Base-by-base conservation (phyloP, 2,113 vertebrate species). In the Mesoclemmys tuberculata region DNA sequence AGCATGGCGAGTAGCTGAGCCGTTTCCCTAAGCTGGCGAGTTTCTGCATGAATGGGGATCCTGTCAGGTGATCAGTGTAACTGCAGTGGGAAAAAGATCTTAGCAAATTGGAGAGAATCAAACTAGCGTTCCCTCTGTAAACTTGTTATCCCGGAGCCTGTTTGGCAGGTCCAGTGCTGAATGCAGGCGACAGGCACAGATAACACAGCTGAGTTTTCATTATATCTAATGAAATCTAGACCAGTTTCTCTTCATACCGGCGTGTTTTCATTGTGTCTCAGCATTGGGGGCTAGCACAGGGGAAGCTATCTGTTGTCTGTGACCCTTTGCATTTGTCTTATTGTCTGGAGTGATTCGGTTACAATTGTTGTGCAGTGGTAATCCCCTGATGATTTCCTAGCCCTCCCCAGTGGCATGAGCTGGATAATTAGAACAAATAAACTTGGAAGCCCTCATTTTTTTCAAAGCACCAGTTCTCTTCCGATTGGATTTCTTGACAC, bases 341-440 rank as follows among this genome's bases (percentile, higher is more conserved):
- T 75, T 92, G 84, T 90, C 93, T 92, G 89, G 83, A 96, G 84
- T 93, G 86, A 95, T 82, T 94, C 77, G 71, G 68, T 96, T 92
- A 90, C 82, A 81, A 74, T 35, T 87, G 19, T 80, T 94, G 52
- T 68, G 84, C 95, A 80, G n/a, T 71, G 91, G 80, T 85, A 82
- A 92, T 85, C 88, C 80, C 64, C 87, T 8, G 1, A 38, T 81
- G 79, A 54, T 80, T 94, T 96, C 89, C 21, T 92, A 26, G 12
- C 89, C 82, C 71, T 92, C 85, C 77, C 14, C 83, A 29, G 71
- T 88, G 71, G 82, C 87, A 85, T 94, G 87, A 95, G 75, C 51
- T 91, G 77, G 80, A 64, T 91, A 95, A 95, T 96, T 90, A 90
- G 86, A 93, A 95, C 89, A 96, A 96, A 94, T 89, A 90, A 93